Percentiles rank a stretch among this genome's conserved stretches.
Conservation (phyloP, 2,797 vertebrate genomes). For the Girardinus metallicus region DNA sequence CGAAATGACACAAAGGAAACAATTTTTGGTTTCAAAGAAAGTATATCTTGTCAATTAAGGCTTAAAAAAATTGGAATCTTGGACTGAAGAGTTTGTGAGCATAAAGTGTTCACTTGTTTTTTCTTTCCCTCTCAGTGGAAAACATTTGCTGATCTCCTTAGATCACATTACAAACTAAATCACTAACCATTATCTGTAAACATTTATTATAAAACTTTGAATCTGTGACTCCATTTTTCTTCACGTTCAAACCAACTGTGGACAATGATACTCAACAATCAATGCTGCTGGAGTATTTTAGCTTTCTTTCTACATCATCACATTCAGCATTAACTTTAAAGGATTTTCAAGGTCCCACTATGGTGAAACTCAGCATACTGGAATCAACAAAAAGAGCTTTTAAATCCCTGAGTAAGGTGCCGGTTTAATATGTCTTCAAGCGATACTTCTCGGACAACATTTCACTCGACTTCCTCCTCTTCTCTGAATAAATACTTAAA, state of each 20-base stretch:
- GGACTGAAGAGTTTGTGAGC: background rate
- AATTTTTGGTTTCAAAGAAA: background rate
- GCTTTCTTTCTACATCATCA: background rate
- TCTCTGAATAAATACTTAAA: background rate
- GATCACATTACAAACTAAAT: background rate
- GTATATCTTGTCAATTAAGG: background rate
- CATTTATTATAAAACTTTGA: background rate
- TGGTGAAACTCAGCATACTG: background rate
- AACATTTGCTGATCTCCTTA: background rate
- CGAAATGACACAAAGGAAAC: background rate
- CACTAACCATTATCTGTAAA: background rate
- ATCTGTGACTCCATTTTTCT: background rate
- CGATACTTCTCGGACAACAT: background rate
- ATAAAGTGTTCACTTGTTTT: background rate
- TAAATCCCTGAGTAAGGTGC: background rate
- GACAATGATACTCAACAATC: background rate
- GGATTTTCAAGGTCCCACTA: background rate
- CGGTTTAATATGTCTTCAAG: background rate
- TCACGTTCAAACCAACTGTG: background rate
- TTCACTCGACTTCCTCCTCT: background rate
- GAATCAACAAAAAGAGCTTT: background rate
- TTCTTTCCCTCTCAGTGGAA: background rate
- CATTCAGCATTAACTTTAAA: background rate
- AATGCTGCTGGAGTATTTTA: background rate
- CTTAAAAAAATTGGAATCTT: background rate